Conservation (phyloP, 2,888 invertebrate species). For the Agriopis marginaria region DNA sequence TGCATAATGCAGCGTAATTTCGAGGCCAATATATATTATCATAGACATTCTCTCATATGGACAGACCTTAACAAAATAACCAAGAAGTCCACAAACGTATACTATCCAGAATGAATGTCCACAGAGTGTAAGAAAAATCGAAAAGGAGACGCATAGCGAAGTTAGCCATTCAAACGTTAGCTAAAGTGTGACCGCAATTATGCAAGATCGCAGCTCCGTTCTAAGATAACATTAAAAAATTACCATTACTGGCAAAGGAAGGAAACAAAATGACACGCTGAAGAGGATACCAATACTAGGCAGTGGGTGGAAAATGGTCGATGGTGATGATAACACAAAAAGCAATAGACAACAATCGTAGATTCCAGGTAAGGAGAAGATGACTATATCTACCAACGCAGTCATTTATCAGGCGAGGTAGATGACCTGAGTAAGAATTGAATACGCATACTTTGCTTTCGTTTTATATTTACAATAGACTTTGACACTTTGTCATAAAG, state of each 20-base stretch:
- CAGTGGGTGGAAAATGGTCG: not conserved
- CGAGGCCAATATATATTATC: not conserved
- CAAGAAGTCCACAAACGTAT: too few species aligned
- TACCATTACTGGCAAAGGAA: not conserved
- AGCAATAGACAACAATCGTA: not conserved
- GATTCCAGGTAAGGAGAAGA: constrained; percentile 5
- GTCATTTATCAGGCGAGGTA: constrained; percentile 9
- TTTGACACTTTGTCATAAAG: not conserved
- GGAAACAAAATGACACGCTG: not conserved
- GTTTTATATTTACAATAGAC: not conserved
- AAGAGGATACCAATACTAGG: not conserved
- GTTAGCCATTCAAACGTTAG: not conserved
- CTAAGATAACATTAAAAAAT: not conserved
- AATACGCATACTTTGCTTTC: not conserved
- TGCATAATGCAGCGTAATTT: not conserved
- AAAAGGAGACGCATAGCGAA: not conserved
- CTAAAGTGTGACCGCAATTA: not conserved
- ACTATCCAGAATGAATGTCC: not conserved
- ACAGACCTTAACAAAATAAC: too few species aligned
- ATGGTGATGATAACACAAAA: constrained; percentile 4
- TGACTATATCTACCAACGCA: constrained; percentile 10
- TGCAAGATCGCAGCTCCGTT: not conserved
- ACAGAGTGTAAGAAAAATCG: not conserved
- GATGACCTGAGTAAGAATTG: not conserved
- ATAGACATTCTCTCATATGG: too few species aligned